Evolutionary conservation across 2,888 invertebrate genomes (phyloP), one percentile per base, ranked within the genome.

Genomic region (Lagria hirta): DNA sequence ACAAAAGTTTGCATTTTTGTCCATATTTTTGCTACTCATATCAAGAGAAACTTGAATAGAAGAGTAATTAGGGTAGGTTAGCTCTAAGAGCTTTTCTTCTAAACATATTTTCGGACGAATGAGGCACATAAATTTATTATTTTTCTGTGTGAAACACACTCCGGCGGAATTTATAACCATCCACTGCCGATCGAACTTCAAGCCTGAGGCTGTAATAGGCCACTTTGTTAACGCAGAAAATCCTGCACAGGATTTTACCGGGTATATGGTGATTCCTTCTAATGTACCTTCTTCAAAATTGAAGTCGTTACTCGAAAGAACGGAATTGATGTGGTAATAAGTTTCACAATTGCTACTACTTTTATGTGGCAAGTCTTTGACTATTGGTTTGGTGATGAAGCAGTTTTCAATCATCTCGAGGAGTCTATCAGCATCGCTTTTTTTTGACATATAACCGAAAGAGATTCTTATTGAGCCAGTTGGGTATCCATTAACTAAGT

Each of bases 391-490:
- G 47, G 74, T 73, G 3, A 87, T 68, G 65, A 94, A 95, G 65
- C 88, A 90, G 37, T 80, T 75, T 30, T 75, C 75, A 35, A 96
- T 81, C 83, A 94, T 87, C 27, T 72, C 55, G 4, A 95, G 67
- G 11, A 94, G 73, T 52, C 70, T 76, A 43, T 87, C 80, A 0
- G 84, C 85, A 66, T 96, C 88, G 34, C 78, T 65, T 43, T 75
- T 74, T 0, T 81, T 83, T 5, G 93, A 92, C 81, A 88, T 89
- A 62, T 90, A 93, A 10, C 97, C 97, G 67, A 97, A 92, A 1
- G 97, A 97, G 2, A 88, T 80, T 61, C 98, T 77, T 6, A 96
- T 80, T 1, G 95, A 90, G 4, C 98, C 98, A 0, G 96, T 95
- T 1, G 98, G 97, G 53, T 74, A 75, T 0, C 92, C 94, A 60